Evolutionary conservation across 2,888 invertebrate genomes (phyloP), one percentile per base, ranked within the genome.

Genomic region (Xestia xanthographa): DNA sequence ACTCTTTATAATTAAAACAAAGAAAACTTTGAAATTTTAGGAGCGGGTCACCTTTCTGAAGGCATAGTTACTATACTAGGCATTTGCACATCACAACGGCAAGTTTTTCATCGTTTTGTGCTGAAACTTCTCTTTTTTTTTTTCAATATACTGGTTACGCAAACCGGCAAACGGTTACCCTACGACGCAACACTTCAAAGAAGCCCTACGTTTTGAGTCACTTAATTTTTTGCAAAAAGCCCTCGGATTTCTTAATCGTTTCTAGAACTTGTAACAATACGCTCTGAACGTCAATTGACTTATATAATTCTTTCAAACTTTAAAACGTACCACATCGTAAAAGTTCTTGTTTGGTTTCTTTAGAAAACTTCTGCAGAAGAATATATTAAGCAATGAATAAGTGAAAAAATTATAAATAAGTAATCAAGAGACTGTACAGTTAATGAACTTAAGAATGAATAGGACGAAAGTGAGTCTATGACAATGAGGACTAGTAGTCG

Each of bases 381-480:
- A 70, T 80, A 77, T 41, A 77, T 75, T n/a, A n/a, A n/a, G 73
- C 50, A 74, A 83, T 86, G 80, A 83, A 87, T 77, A 82, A 88
- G 86, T 90, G 87, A 87, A 86, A 75, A 70, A 77, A 56, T 34
- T 34, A 67, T 34, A 73, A 68, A 73, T 45, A 66, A 76, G 77
- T 66, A n/a, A 84, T 79, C 80, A 83, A 86, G 41, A 76, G 72
- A 84, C 80, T 81, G 66, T 56, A 70, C 41, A 80, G 70, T 65
- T 53, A 71, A 66, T 72, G 26, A 80, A 82, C 65, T 81, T 77
- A 53, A 88, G 88, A 91, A 93, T 93, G 90, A 86, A 82, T 79
- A 91, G 90, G 90, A 94, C 91, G 87, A 82, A 89, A 90, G 92
- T 92, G 92, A 88, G 72, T 79, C 79, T 84, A 83, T 86, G 83